phyloP scores from a whole-genome alignment of 2,113 vertebrate genomes.

The Cynopterus brachyotis region DNA sequence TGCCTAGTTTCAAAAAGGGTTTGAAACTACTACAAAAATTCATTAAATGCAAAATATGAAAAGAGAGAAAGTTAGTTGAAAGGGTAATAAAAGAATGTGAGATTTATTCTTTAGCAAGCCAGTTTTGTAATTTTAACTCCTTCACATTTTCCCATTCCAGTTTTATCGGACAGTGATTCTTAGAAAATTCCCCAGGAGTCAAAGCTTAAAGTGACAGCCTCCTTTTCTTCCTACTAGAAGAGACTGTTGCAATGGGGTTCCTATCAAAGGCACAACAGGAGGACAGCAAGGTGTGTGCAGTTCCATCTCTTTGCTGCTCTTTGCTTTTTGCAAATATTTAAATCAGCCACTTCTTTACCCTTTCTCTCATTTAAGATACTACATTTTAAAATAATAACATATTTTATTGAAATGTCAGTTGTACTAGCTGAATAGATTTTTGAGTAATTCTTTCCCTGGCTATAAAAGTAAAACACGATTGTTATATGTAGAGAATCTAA shows the following conservation, averaged over 20 bases:
- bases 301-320: not conserved
- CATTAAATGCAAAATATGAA: not conserved
- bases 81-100: not conserved
- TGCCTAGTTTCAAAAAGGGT: not conserved
- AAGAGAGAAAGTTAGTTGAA: not conserved
- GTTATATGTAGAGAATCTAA: not conserved
- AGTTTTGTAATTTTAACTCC: not conserved
- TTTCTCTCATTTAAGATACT: not conserved
- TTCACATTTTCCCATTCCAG: not conserved
- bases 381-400: not conserved
- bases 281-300: rapidly evolving
- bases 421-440: not conserved
- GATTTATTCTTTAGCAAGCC: not conserved
- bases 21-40: not conserved
- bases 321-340: not conserved
- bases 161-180: not conserved
- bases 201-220: not conserved
- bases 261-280: not conserved
- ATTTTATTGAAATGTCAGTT: not conserved
- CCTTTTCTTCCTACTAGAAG: not conserved
- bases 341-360: not conserved
- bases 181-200: not conserved
- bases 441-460: not conserved
- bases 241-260: not conserved
- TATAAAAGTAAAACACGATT: not conserved